Base-by-base conservation (phyloP, 2,888 invertebrate genomes). In the Pecten maximus region DNA sequence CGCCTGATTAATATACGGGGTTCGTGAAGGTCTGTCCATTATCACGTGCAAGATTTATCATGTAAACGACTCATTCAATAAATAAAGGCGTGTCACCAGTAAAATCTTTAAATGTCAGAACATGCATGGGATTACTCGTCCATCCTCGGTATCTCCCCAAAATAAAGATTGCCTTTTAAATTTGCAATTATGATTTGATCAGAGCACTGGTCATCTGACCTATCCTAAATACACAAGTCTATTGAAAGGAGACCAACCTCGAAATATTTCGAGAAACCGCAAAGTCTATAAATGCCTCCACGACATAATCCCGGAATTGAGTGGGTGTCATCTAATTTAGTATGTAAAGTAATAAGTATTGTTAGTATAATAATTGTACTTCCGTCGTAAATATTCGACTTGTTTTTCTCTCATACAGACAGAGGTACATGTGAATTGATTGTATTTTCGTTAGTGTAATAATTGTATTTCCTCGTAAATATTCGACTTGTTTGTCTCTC, bases 191-290 rank as follows among this genome's bases (percentile, higher is more conserved):
- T 74, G 74, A 35, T 74, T 74, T 2, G 8, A 74, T 74, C 28
- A 6, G 3, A 28, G 6, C 28, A 35, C 35, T 12, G 35, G 15
- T 6, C 10, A 10, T 23, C 28, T 74, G 74, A 74, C 74, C 74
- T 74, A 74, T 74, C 74, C 74, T 35, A 74, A 74, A 28, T 23
- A 28, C 74, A 74, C 74, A 35, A 74, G 74, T 74, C 10, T 74
- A 35, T 74, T 74, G 74, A 74, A 35, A 74, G 6, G 35, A 28
- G 74, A 74, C 74, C 74, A 74, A 74, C 74, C 74, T n/a, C 74
- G 19, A 74, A 74, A 74, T 74, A 74, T 28, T 35, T 74, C 74
- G 74, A 74, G 74, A 74, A 74, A 74, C 74, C 74, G 74, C 74
- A 74, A n/a, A 60, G 35, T 74, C 35, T 74, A 74, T 74, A 74